Conservation (phyloP, 1,140 invertebrate species). For the Drosophila nikananu region DNA sequence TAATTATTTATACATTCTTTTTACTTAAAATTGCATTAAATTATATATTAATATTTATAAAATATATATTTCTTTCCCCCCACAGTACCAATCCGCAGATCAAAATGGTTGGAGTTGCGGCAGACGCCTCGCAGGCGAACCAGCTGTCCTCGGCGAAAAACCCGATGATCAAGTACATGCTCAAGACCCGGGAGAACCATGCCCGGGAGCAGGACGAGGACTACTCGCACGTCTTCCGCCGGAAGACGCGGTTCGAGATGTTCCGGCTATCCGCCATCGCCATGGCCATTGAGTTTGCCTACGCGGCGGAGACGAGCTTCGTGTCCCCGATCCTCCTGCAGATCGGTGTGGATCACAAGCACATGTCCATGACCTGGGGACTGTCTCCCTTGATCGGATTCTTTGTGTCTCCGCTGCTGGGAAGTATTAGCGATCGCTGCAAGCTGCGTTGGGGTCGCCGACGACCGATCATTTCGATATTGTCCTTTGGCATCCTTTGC, state of each 20-base stretch:
- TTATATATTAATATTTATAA: background rate
- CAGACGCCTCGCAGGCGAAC: constrained; percentile 43
- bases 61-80: background rate
- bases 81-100: constrained; percentile 7
- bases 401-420: constrained; percentile 92
- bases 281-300: constrained; percentile 95
- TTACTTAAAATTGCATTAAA: background rate
- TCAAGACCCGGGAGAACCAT: constrained; percentile 79
- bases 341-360: constrained; percentile 90
- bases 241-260: constrained; percentile 90
- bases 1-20: too few species aligned
- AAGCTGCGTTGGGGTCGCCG: constrained; percentile 89
- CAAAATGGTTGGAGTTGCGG: constrained; percentile 75
- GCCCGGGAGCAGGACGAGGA: constrained; percentile 77
- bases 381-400: constrained; percentile 92
- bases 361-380: constrained; percentile 93
- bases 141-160: constrained; percentile 73
- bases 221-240: constrained; percentile 86
- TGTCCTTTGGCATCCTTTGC: constrained; percentile 91
- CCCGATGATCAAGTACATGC: constrained; percentile 82
- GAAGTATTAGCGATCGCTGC: constrained; percentile 93
- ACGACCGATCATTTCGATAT: constrained; percentile 91
- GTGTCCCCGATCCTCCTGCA: constrained; percentile 93
- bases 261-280: constrained; percentile 92
- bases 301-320: constrained; percentile 95